A percentile compares a stretch with the other conserved stretches of the same genome.
Conservation (phyloP, 2,113 vertebrate genomes). For the Diadophis punctatus region DNA sequence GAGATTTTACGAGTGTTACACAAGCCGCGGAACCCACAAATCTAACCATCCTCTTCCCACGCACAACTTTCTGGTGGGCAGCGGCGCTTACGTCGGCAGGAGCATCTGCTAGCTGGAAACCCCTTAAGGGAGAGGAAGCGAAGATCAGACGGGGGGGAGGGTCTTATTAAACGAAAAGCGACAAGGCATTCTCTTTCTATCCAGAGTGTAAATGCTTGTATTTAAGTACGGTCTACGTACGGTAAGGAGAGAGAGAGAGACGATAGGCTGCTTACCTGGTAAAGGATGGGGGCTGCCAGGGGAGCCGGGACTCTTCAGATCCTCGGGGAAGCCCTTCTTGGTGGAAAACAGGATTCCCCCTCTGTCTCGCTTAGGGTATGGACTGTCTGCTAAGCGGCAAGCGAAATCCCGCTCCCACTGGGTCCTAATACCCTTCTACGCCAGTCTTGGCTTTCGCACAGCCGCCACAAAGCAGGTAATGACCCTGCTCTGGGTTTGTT, state of each 20-base stretch:
- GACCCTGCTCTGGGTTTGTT: background rate
- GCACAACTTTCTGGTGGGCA: background rate
- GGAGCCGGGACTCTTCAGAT: background rate
- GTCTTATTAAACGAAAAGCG: background rate
- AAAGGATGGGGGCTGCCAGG: background rate
- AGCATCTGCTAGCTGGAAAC: background rate
- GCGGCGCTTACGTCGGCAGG: background rate
- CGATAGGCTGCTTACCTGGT: background rate
- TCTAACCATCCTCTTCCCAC: background rate
- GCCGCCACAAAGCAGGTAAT: background rate
- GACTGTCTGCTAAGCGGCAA: slow-evolving; percentile 9
- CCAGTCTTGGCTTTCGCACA: background rate
- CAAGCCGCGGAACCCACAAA: background rate
- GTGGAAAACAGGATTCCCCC: slow-evolving; percentile 17
- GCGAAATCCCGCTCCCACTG: background rate
- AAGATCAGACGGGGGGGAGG: background rate
- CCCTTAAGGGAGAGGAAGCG: background rate
- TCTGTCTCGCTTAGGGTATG: background rate
- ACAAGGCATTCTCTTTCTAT: background rate
- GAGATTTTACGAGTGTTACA: background rate
- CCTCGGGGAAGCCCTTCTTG: slow-evolving; percentile 18
- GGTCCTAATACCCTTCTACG: slow-evolving; percentile 14
- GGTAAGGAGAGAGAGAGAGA: background rate
- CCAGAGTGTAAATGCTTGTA: background rate
- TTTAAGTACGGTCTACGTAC: background rate